These are phyloP conservation scores for Eulimnadia texana DNA, from an alignment of 1,140 invertebrate genomes.

Conservation along the genomic window DNA sequence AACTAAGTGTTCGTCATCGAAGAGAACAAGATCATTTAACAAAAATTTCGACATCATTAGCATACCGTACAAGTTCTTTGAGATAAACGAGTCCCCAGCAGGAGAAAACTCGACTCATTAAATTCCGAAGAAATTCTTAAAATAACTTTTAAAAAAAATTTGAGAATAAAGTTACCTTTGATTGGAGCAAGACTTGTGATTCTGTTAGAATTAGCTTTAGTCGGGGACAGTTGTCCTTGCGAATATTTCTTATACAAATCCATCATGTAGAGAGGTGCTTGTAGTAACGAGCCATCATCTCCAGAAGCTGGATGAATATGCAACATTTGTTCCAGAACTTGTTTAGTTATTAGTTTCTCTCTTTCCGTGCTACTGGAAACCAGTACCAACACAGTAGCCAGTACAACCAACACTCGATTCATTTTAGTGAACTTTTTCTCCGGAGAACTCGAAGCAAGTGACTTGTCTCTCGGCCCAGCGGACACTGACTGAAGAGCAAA, in stretches of 20 bases:
- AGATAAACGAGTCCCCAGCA: neutral
- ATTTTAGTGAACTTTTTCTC: too few relatives aligned
- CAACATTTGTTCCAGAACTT: constrained; percentile 13
- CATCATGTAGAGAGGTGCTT: constrained; percentile 12
- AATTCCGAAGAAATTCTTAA: neutral
- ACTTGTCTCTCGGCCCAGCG: too few relatives aligned
- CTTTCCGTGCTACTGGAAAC: neutral
- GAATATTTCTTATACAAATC: constrained; percentile 14
- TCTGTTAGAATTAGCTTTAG: neutral
- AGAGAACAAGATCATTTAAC: too few relatives aligned
- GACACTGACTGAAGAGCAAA: too few relatives aligned
- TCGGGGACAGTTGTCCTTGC: neutral
- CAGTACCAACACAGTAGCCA: neutral
- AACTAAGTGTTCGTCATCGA: too few relatives aligned
- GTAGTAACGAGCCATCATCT: neutral
- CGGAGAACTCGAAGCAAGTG: too few relatives aligned
- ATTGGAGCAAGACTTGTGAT: neutral
- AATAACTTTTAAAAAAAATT: neutral
- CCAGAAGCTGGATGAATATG: constrained; percentile 10
- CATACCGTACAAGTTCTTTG: neutral
- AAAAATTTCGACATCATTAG: too few relatives aligned
- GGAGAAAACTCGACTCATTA: neutral
- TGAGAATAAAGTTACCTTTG: neutral
- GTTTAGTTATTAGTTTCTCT: neutral
- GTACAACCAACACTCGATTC: neutral